phyloP scores from a whole-genome alignment of 2,113 vertebrate genomes.

The Gallinago paraguaiae region DNA sequence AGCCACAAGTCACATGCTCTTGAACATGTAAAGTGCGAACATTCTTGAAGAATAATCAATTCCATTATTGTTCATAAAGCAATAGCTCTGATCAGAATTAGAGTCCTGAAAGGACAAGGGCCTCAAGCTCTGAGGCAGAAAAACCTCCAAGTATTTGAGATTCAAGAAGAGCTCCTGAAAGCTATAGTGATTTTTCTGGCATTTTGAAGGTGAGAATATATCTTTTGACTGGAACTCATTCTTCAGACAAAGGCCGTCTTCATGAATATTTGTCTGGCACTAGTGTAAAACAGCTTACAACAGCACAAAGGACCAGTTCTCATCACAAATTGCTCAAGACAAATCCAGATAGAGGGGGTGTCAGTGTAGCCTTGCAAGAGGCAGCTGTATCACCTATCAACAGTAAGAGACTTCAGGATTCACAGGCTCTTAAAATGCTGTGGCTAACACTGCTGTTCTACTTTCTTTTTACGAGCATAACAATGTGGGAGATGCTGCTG shows the following conservation, averaged over 20 bases:
- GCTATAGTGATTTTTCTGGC: not conserved
- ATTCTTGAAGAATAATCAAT: not conserved
- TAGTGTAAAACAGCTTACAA: not conserved
- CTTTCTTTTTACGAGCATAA: not conserved
- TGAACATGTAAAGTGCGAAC: not conserved
- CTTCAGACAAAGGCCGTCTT: not conserved
- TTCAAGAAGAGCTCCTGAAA: not conserved
- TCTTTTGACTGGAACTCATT: not conserved
- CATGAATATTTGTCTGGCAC: not conserved
- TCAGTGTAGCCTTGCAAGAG: not conserved
- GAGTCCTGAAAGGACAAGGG: not conserved
- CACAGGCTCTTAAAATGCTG: not conserved
- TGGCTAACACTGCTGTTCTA: not conserved
- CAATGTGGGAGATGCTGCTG: not conserved
- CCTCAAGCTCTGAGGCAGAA: not conserved
- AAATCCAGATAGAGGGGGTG: not conserved
- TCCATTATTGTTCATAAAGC: not conserved
- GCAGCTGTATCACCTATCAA: not conserved
- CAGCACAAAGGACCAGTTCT: not conserved
- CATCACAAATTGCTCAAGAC: not conserved
- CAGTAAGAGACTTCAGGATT: not conserved
- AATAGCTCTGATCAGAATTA: not conserved
- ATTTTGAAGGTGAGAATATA: not conserved
- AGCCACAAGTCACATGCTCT: not conserved
- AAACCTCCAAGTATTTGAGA: not conserved